Conservation (phyloP, 1,140 invertebrate species). For the Berghia stephanieae region DNA sequence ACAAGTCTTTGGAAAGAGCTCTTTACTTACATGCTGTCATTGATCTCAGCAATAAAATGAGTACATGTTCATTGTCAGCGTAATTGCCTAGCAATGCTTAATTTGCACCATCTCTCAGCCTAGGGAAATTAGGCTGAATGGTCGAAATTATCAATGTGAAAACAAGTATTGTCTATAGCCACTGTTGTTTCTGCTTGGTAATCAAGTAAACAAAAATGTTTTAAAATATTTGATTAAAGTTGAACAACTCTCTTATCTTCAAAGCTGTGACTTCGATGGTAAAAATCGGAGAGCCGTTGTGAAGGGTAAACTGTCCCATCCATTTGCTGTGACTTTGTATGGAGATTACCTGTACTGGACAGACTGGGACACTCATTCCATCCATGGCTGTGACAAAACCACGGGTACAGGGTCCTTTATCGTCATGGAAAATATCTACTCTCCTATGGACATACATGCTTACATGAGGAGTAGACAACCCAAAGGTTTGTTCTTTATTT, state of each 20-base stretch:
- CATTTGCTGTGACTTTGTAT: conserved; percentile 61
- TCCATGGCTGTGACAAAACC: conserved; percentile 72
- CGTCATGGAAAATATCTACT: conserved; percentile 71
- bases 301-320: conserved; percentile 74
- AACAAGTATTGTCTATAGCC: neutral
- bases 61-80: no score
- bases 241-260: neutral
- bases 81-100: no score
- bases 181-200: neutral
- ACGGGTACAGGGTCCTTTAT: conserved; percentile 71
- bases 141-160: no score
- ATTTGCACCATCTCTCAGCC: no score
- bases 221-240: neutral
- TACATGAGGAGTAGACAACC: conserved; percentile 55
- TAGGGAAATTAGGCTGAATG: no score
- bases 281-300: conserved; percentile 76
- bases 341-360: conserved; percentile 62
- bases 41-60: no score
- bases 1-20: no score
- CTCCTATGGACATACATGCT: conserved; percentile 67
- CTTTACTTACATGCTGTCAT: no score
- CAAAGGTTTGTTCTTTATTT: conserved; percentile 44
- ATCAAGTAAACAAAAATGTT: neutral
- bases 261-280: conserved; percentile 78
- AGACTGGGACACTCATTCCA: conserved; percentile 70